Base-by-base conservation (phyloP, 92 coral and sea anemone genomes). In the Chrysogorgia sp. region DNA sequence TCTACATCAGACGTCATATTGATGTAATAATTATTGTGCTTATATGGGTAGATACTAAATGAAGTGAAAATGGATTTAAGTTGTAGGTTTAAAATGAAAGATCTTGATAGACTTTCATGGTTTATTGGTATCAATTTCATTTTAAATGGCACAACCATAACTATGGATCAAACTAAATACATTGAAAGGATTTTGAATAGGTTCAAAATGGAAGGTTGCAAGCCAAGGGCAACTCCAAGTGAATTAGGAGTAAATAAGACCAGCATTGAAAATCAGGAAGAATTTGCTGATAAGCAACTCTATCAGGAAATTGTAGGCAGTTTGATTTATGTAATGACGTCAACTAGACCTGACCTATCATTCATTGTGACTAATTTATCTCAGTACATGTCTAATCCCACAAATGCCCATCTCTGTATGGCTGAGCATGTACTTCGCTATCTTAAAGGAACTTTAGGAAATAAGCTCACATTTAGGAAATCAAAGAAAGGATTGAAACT, bases 61-160 rank as follows among this genome's bases (percentile, higher is more conserved):
- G n/a, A n/a, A n/a, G 71, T 65, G 13, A 65, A 65, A 23, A 29
- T 22, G 14, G 49, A 55, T 47, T 67, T 82, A 0, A 60, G 59
- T 60, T 62, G 13, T 62, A 62, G 63, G 22, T 82, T 82, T 58
- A 72, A 82, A 83, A 83, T 83, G 87, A 83, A 83, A 58, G 82
- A 83, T 77, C 62, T 83, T 34, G 77, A 76, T 5, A 45, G 47
- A 10, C 60, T 83, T 7, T 75, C 88, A 34, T 77, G 88, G 79
- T 67, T 72, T 23, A 32, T 82, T 31, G 60, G 60, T 5, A 53
- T 53, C 5, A n/a, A 53, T 3, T 53, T 53, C 17, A 53, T 5
- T 53, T 5, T 6, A 4, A 17, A 53, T 6, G 60, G 17, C 5
- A n/a, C 7, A 3, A 24, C 5, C 5, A 53, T 53, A 53, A 53